Base-by-base conservation (phyloP, 2,888 invertebrate genomes). In the Willowsia nigromaculata region DNA sequence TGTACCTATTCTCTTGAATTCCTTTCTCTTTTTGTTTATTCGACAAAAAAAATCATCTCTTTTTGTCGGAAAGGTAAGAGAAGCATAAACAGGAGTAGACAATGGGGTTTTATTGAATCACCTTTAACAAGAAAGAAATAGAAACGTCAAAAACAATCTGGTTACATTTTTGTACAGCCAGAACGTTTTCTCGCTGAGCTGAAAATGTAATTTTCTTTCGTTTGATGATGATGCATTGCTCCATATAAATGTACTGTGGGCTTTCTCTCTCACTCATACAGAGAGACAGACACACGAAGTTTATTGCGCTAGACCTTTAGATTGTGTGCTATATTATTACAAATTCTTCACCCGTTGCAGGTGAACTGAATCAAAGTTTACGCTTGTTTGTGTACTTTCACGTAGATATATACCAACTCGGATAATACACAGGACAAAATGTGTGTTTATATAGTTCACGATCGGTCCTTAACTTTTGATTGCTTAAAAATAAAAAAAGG, bases 111-210 rank as follows among this genome's bases (percentile, higher is more conserved):
- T 89, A 89, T 89, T 89, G 89, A 85, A 89, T 89, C 85, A 85
- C 81, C 89, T 81, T 81, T 40, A 80, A 56, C 80, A 80, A 40
- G 85, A 30, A 81, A 85, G 89, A 89, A 89, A 85, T 78, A 81
- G 85, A 85, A 85, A 89, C 81, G 89, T 89, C 89, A 89, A 76
- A 89, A 89, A 89, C 89, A 89, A 89, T 89, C 80, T 85, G 81
- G 81, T 81, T 85, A 85, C 62, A 78, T 89, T 83, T n/a, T 78
- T 62, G 37, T 30, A 33, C 33, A 65, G 59, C n/a, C n/a, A n/a
- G 76, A 62, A 30, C 22, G 59, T 37, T 83, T 68, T 76, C 56
- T 89, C 59, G 76, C 50, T 56, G 68, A 89, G 56, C 71, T 80
- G 84, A 85, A 84, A 89, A 89, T 84, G 85, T 83, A 88, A 88